Conservation (phyloP, 2,113 vertebrate genomes). For the Neolamprologus sp. region DNA sequence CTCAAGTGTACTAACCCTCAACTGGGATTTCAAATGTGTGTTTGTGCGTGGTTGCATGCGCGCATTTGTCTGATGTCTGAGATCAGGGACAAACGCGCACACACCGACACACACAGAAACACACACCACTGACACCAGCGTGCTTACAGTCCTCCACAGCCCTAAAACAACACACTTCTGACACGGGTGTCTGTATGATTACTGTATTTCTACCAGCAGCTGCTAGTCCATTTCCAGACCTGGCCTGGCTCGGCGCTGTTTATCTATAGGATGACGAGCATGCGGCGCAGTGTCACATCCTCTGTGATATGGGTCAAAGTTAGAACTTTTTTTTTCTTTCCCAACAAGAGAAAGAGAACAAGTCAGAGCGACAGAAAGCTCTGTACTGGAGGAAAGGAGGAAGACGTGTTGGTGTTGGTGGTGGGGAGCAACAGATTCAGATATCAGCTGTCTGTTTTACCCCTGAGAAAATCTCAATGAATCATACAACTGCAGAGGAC, state of each 20-base stretch:
- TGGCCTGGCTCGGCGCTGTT: not conserved
- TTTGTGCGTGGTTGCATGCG: conserved; percentile 9
- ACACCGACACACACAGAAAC: not conserved
- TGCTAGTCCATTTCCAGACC: not conserved
- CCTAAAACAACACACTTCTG: conserved; percentile 42
- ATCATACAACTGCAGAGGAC: conserved; percentile 24
- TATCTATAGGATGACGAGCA: conserved; percentile 14
- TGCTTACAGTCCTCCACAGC: conserved; percentile 42
- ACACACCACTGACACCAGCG: conserved; percentile 11
- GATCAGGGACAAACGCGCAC: conserved; percentile 30
- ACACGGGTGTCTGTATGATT: conserved; percentile 31
- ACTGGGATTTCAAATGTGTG: conserved; percentile 45
- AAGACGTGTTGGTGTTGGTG: not conserved
- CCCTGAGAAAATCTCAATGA: conserved; percentile 27
- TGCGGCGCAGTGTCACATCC: conserved; percentile 17
- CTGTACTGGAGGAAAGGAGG: not conserved
- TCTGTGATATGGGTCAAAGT: conserved; percentile 50
- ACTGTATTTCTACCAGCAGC: not conserved
- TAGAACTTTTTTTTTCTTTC: conserved; percentile 14
- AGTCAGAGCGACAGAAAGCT: not conserved
- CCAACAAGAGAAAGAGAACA: conserved; percentile 5
- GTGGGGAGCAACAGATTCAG: conserved; percentile 8
- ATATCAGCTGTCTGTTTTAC: conserved; percentile 46
- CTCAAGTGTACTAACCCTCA: conserved; percentile 43
- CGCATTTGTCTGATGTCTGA: conserved; percentile 43